Conservation (phyloP, 2,797 vertebrate genomes). For the Darevskia mixta region DNA sequence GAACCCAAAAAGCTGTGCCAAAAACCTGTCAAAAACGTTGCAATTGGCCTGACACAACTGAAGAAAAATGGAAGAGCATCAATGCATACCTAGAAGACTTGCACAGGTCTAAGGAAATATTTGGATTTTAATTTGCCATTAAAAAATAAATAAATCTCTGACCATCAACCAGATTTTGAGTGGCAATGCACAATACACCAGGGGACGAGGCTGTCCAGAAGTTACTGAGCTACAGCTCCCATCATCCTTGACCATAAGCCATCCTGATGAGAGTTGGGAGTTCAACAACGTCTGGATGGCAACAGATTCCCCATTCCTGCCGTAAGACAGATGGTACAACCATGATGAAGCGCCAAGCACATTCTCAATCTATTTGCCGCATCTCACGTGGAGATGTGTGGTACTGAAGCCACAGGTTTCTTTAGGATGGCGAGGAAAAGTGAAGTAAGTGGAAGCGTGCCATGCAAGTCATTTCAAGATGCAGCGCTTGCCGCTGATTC, state of each 20-base stretch:
- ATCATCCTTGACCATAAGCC: too few species aligned
- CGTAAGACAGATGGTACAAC: background rate
- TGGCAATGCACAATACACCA: background rate
- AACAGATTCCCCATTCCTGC: too few species aligned
- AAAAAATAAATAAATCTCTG: background rate
- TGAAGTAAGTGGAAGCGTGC: background rate
- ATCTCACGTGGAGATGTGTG: background rate
- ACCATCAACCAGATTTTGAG: background rate
- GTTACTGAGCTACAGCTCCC: too few species aligned
- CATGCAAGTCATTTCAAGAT: background rate
- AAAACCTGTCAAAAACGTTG: background rate
- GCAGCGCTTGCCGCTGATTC: constrained; percentile 47
- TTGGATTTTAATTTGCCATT: background rate
- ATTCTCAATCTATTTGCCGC: background rate
- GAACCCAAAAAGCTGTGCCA: background rate
- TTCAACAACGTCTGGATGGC: too few species aligned
- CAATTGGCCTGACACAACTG: too few species aligned
- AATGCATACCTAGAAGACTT: background rate
- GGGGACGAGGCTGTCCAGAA: too few species aligned
- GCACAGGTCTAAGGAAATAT: background rate
- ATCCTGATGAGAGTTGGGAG: too few species aligned
- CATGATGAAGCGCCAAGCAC: background rate
- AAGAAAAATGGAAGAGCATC: background rate
- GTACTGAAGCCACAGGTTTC: too few species aligned
- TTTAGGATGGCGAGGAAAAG: background rate